phyloP scores from a whole-genome alignment of 2,797 vertebrate species.

The Masticophis lateralis region DNA sequence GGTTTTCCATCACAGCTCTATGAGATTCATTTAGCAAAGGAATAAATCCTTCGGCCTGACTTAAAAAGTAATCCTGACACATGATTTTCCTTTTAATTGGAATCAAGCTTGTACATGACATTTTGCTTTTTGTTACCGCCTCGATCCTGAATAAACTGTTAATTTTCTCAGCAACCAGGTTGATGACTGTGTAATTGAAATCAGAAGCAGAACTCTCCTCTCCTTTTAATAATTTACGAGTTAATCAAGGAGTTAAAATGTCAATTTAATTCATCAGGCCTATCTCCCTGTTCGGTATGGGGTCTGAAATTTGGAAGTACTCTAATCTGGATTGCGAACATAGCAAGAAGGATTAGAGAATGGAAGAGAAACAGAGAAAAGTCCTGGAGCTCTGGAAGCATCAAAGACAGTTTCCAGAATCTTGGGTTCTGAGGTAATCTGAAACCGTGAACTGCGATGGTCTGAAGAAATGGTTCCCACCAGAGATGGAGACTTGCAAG shows the following conservation, averaged over 20 bases:
- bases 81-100: no score
- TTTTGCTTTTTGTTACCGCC: no score
- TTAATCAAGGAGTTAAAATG: no score
- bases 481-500: not conserved
- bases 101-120: no score
- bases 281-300: not conserved
- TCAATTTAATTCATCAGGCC: not conserved
- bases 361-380: not conserved
- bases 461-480: not conserved
- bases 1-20: no score
- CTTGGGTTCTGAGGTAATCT: not conserved
- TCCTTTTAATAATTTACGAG: not conserved
- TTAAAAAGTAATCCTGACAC: no score
- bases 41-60: no score
- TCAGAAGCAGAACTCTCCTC: not conserved
- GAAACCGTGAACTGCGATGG: not conserved
- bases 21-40: no score
- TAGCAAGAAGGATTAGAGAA: not conserved
- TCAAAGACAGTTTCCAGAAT: not conserved
- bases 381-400: not conserved
- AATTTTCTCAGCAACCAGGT: no score
- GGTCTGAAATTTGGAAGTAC: not conserved
- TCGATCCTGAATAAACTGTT: no score
- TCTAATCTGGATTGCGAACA: not conserved
- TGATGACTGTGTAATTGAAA: no score